Evolutionary conservation across 2,888 invertebrate genomes (phyloP).

Genomic region (Octonoba sinensis): DNA sequence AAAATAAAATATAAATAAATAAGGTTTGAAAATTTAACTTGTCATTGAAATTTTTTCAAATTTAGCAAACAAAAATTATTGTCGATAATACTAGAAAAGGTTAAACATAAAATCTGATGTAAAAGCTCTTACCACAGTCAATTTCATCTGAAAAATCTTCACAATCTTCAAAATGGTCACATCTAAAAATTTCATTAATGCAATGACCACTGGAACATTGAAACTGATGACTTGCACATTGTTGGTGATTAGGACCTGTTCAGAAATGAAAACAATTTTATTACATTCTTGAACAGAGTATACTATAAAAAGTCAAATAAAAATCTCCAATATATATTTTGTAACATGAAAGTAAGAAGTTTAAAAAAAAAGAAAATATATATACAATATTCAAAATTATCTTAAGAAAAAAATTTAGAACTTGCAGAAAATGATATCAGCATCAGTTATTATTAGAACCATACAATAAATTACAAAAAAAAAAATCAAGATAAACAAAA

Average conservation of each 20-base stretch:
- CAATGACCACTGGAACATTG: conserved; percentile 73
- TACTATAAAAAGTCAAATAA: background rate
- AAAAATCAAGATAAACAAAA: no score
- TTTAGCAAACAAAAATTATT: no score
- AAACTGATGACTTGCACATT: conserved; percentile 69
- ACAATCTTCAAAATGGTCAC: conserved; percentile 70
- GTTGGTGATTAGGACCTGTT: conserved; percentile 37
- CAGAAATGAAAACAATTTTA: background rate
- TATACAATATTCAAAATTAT: no score
- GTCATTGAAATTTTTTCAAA: no score
- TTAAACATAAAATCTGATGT: background rate
- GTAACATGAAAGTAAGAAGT: background rate
- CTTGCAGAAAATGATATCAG: no score
- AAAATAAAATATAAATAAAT: no score
- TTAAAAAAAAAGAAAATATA: no score
- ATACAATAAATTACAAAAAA: no score
- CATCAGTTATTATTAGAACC: no score
- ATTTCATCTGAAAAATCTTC: conserved; percentile 67
- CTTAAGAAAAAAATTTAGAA: no score
- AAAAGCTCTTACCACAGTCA: conserved; percentile 61
- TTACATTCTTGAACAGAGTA: background rate
- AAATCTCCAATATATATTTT: background rate
- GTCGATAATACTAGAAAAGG: no score
- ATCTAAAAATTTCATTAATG: conserved; percentile 69
- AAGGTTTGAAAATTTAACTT: no score